Evolutionary conservation across 2,797 vertebrate species (phyloP).

Genomic region (Ctenopoma kingsleyae): DNA sequence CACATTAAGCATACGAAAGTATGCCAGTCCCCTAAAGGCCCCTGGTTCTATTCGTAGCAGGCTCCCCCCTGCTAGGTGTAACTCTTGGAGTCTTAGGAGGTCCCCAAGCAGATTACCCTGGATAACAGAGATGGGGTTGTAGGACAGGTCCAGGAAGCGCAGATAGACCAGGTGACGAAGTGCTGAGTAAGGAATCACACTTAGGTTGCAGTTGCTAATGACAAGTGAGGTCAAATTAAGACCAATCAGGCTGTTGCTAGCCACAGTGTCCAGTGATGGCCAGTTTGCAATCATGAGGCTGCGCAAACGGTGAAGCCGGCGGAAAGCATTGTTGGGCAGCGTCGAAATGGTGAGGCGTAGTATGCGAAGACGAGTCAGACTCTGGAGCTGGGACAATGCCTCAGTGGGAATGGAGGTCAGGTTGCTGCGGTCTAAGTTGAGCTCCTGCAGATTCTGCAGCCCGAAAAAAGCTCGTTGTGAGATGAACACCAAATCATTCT

Average conservation of each 20-base stretch:
- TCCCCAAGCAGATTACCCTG: constrained; percentile 83
- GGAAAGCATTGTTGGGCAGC: constrained; percentile 87
- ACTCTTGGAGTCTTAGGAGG: constrained; percentile 88
- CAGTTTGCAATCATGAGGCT: constrained; percentile 88
- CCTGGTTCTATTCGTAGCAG: constrained; percentile 86
- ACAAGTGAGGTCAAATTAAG: constrained; percentile 91
- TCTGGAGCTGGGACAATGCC: constrained; percentile 89
- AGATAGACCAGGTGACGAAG: constrained; percentile 88
- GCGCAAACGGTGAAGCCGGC: constrained; percentile 81
- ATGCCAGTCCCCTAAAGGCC: constrained; percentile 88
- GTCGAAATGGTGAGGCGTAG: constrained; percentile 84
- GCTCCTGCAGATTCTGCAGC: constrained; percentile 84
- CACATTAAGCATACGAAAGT: constrained; percentile 89
- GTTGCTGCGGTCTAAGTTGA: constrained; percentile 90
- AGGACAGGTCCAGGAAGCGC: constrained; percentile 89
- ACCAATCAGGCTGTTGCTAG: constrained; percentile 86
- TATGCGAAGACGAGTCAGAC: constrained; percentile 82
- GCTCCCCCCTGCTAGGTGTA: constrained; percentile 87
- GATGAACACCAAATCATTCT: constrained; percentile 92
- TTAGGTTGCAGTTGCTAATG: constrained; percentile 89
- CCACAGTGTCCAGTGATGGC: constrained; percentile 85
- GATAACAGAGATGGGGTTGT: constrained; percentile 90
- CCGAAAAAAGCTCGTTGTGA: constrained; percentile 89
- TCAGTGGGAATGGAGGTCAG: constrained; percentile 88
- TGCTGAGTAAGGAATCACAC: constrained; percentile 85